Conservation (phyloP, 1,140 invertebrate genomes). For the Drosophila kanapiae region DNA sequence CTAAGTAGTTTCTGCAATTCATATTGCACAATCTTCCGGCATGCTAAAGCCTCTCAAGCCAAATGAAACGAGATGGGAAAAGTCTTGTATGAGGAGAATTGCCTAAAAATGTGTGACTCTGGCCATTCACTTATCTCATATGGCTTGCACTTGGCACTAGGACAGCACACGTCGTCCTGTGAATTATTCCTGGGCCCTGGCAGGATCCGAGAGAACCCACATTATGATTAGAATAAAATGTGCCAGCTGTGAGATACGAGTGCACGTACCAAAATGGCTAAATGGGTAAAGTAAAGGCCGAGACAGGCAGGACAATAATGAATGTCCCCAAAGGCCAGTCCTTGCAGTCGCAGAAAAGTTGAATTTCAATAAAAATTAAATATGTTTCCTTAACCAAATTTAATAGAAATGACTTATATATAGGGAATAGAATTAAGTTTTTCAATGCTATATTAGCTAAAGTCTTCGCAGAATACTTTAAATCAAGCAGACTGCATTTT, state of each 20-base stretch:
- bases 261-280: conserved; percentile 43
- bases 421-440: too few species aligned
- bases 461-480: too few species aligned
- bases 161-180: conserved; percentile 21
- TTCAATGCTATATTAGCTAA: too few species aligned
- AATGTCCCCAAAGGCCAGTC: conserved; percentile 26
- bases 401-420: too few species aligned
- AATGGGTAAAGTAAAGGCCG: conserved; percentile 4
- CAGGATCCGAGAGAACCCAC: background rate
- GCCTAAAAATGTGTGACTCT: conserved; percentile 21
- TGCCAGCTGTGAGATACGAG: conserved; percentile 73
- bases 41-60: conserved; percentile 1
- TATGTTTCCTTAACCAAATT: too few species aligned
- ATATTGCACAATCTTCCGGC: conserved; percentile 19
- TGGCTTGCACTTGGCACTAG: conserved; percentile 5
- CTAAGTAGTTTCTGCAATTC: conserved; percentile 6
- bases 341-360: background rate
- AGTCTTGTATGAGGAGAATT: conserved; percentile 16
- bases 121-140: conserved; percentile 8
- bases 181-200: conserved; percentile 9
- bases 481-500: too few species aligned
- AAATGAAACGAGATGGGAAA: conserved; percentile 28
- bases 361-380: too few species aligned
- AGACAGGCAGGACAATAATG: conserved; percentile 50
- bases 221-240: conserved; percentile 58